Evolutionary conservation across 2,113 vertebrate genomes (phyloP).

Genomic region (Pelobates fuscus): DNA sequence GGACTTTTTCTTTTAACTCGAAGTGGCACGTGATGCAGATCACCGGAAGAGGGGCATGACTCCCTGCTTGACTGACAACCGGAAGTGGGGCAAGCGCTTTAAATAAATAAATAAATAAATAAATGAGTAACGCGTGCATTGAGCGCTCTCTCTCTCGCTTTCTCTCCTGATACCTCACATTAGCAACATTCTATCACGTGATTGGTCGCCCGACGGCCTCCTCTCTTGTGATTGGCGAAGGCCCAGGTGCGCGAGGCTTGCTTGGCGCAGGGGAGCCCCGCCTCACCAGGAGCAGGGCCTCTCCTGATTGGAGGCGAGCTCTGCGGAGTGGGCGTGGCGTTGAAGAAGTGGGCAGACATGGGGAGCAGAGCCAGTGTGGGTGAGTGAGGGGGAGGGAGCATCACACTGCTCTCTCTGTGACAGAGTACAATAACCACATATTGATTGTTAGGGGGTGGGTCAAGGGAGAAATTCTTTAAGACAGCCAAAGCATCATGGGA

Average conservation of each 20-base stretch:
- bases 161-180: slow-evolving; percentile 9
- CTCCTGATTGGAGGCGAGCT: neutral
- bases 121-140: neutral
- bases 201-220: neutral
- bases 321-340: neutral
- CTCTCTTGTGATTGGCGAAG: slow-evolving; percentile 3
- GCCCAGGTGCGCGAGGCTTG: neutral
- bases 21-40: too few relatives aligned
- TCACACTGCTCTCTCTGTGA: neutral
- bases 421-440: too few relatives aligned
- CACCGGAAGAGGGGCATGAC: slow-evolving; percentile 2
- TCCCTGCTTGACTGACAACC: neutral
- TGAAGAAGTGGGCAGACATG: slow-evolving; percentile 18
- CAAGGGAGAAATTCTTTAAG: too few relatives aligned
- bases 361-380: slow-evolving; percentile 23
- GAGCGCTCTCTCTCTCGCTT: too few relatives aligned
- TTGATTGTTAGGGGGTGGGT: too few relatives aligned
- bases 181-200: neutral
- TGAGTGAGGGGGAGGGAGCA: slow-evolving; percentile 5
- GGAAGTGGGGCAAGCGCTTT: slow-evolving; percentile 8
- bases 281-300: neutral
- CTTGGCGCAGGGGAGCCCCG: neutral
- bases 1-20: slow-evolving; percentile 10
- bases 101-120: neutral
- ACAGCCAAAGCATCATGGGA: too few relatives aligned